Evolutionary conservation across 2,113 vertebrate species (phyloP).

Genomic region (Indicator indicator): DNA sequence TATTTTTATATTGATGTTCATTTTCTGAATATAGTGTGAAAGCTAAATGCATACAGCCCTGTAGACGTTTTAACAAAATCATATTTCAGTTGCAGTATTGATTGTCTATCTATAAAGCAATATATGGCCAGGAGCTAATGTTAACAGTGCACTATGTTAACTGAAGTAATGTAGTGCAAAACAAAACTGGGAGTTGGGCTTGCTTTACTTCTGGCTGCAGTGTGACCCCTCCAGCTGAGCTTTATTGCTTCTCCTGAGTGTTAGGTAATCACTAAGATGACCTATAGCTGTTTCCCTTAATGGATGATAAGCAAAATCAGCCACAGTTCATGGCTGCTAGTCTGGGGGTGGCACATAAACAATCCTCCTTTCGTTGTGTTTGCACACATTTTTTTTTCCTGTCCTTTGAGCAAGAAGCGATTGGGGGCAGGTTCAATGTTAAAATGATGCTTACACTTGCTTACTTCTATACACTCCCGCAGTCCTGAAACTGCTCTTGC

Average conservation of each 20-base stretch:
- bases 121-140: conserved; percentile 69
- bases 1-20: conserved; percentile 77
- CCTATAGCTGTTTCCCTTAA: conserved; percentile 46
- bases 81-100: conserved; percentile 73
- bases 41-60: conserved; percentile 74
- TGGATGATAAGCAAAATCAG: conserved; percentile 64
- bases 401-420: not conserved
- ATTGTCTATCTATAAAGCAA: conserved; percentile 72
- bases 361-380: conserved; percentile 21
- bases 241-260: conserved; percentile 38
- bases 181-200: conserved; percentile 46
- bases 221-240: conserved; percentile 50
- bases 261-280: conserved; percentile 63
- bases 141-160: conserved; percentile 74
- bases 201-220: conserved; percentile 41
- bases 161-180: conserved; percentile 69
- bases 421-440: not conserved
- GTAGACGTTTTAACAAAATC: conserved; percentile 74
- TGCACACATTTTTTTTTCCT: not conserved
- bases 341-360: conserved; percentile 42
- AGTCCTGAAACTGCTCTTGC: not conserved
- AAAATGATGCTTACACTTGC: not conserved
- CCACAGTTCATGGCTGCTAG: conserved; percentile 36
- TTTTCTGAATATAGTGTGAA: conserved; percentile 75
- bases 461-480: not conserved